Conservation (phyloP, 2,113 vertebrate species). For the Channa maculata region DNA sequence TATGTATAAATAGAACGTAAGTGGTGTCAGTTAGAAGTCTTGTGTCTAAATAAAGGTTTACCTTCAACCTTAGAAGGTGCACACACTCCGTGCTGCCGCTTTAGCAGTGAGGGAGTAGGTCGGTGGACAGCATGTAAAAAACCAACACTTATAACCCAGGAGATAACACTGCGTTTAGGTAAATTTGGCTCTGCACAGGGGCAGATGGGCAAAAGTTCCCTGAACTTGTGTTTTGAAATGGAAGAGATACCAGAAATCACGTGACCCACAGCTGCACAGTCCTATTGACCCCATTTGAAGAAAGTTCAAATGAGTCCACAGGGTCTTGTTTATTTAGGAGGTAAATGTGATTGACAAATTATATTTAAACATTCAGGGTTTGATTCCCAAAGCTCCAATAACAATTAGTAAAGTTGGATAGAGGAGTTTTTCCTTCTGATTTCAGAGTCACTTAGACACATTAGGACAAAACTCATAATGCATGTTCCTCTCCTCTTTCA, state of each 20-base stretch:
- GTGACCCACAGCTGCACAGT: not conserved
- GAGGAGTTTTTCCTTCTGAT: not conserved
- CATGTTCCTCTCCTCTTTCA: not conserved
- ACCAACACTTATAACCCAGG: constrained; percentile 8
- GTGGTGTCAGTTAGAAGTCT: constrained; percentile 52
- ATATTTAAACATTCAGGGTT: constrained; percentile 2
- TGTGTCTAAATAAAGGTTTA: constrained; percentile 70
- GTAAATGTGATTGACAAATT: constrained; percentile 1
- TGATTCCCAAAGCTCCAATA: not conserved
- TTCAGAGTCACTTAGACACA: no score
- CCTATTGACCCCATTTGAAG: constrained; percentile 38
- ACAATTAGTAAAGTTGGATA: constrained; percentile 6
- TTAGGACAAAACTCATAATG: not conserved
- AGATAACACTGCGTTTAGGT: constrained; percentile 2
- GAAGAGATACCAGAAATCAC: constrained; percentile 12
- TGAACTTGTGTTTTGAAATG: constrained; percentile 41
- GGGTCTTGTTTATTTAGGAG: constrained; percentile 22
- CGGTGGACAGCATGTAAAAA: constrained; percentile 11
- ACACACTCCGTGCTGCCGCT: constrained; percentile 22
- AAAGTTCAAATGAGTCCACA: constrained; percentile 11
- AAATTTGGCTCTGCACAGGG: constrained; percentile 16
- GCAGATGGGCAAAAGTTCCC: constrained; percentile 34
- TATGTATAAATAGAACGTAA: not conserved
- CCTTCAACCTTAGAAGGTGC: constrained; percentile 56
- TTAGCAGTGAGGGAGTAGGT: constrained; percentile 25